phyloP scores from a whole-genome alignment of 2,888 invertebrate genomes.

The Tetropium fuscum region DNA sequence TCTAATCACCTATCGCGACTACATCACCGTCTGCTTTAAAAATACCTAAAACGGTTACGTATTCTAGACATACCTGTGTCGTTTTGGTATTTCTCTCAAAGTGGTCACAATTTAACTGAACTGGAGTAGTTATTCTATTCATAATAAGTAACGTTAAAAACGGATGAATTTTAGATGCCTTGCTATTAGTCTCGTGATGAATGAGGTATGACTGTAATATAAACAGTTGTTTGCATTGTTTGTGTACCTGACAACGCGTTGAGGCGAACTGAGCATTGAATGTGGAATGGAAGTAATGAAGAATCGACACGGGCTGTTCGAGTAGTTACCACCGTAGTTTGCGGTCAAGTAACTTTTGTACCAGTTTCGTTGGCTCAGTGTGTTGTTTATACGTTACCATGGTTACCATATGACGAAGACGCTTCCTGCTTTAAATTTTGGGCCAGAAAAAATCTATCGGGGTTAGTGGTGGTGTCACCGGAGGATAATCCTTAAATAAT shows the following conservation, averaged over 20 bases:
- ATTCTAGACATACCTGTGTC: conserved; percentile 19
- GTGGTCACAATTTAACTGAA: conserved; percentile 8
- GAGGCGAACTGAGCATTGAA: conserved; percentile 7
- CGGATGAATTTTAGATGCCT: neutral
- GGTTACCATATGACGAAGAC: conserved; percentile 46
- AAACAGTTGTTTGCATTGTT: conserved; percentile 20
- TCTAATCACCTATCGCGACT: no score
- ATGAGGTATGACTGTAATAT: neutral
- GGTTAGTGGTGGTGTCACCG: conserved; percentile 21
- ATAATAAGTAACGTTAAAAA: no score
- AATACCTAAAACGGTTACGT: conserved; percentile 11
- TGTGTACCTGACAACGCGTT: conserved; percentile 20
- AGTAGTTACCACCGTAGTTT: conserved; percentile 17
- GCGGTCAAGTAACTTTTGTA: conserved; percentile 51
- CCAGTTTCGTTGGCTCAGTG: conserved; percentile 34
- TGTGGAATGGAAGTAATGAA: conserved; percentile 6
- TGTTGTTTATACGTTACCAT: conserved; percentile 56
- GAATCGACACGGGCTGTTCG: conserved; percentile 5
- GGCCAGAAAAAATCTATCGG: conserved; percentile 34
- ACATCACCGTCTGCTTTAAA: neutral
- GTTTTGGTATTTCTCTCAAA: conserved; percentile 1
- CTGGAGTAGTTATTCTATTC: no score
- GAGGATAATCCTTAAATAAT: no score
- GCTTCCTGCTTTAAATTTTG: conserved; percentile 36
- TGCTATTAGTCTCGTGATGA: neutral